Evolutionary conservation across 2,888 invertebrate species (phyloP).

Genomic region (Andrena bicolor): DNA sequence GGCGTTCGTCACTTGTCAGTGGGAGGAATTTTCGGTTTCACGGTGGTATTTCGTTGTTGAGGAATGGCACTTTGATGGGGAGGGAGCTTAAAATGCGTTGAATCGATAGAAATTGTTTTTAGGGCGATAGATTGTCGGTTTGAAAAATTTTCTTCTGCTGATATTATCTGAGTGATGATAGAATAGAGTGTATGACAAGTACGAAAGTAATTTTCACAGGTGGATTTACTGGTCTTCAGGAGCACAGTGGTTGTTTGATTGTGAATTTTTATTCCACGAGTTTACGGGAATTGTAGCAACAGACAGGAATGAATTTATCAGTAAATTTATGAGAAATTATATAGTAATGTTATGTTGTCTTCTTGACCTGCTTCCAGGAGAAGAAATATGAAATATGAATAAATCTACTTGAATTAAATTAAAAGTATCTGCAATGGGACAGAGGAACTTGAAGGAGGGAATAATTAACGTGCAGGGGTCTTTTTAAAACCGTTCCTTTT

Average conservation of each 20-base stretch:
- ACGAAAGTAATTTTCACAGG: neutral
- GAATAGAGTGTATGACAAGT: neutral
- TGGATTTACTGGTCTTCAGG: too few relatives aligned
- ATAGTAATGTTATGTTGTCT: too few relatives aligned
- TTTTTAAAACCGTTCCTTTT: neutral
- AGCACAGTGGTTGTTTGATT: too few relatives aligned
- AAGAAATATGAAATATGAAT: neutral
- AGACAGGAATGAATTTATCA: neutral
- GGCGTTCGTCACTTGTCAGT: slow-evolving; percentile 30
- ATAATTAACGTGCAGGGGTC: slow-evolving; percentile 19
- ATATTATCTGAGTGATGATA: too few relatives aligned
- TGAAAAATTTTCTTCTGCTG: too few relatives aligned
- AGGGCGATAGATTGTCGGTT: too few relatives aligned
- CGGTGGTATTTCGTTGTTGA: neutral
- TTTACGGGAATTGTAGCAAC: neutral
- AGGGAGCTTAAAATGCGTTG: too few relatives aligned
- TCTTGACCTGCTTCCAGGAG: neutral
- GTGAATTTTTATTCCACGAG: slow-evolving; percentile 4
- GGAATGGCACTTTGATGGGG: too few relatives aligned
- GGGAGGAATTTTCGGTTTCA: slow-evolving; percentile 2
- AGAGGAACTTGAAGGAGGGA: neutral
- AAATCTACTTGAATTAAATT: neutral
- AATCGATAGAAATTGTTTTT: too few relatives aligned
- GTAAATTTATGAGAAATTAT: too few relatives aligned
- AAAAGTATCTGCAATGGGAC: slow-evolving; percentile 7